These are phyloP conservation scores for Pararge aegeria DNA, from an alignment of 1,140 invertebrate genomes.

Conservation along the genomic window DNA sequence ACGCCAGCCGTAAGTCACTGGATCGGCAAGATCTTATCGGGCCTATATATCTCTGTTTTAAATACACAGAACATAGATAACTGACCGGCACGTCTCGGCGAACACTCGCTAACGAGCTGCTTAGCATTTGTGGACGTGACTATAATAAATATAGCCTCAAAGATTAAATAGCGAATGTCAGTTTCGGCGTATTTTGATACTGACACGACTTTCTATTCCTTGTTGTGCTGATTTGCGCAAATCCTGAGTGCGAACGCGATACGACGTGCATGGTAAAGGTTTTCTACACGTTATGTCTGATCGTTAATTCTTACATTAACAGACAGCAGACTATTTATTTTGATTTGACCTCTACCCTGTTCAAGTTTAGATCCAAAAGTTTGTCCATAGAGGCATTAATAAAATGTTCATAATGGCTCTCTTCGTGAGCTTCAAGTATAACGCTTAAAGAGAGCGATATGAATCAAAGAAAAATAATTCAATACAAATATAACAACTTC, in stretches of 20 bases:
- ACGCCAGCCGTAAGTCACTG: slow-evolving; percentile 19
- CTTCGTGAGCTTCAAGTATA: no score
- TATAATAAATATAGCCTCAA: slow-evolving; percentile 43
- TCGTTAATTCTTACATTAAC: not conserved
- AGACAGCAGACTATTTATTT: not conserved
- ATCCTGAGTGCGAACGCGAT: slow-evolving; percentile 8
- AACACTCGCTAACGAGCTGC: slow-evolving; percentile 46
- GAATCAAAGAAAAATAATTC: no score
- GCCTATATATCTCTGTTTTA: slow-evolving; percentile 32
- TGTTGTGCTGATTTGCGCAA: slow-evolving; percentile 17
- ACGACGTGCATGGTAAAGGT: slow-evolving; percentile 1
- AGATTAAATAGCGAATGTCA: slow-evolving; percentile 40
- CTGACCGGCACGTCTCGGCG: slow-evolving; percentile 32
- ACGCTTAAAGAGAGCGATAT: no score
- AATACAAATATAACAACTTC: no score
- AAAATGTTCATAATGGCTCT: no score
- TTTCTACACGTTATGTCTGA: not conserved
- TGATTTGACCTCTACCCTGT: not conserved
- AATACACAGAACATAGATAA: slow-evolving; percentile 25
- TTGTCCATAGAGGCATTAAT: no score
- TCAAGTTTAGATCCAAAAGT: not conserved
- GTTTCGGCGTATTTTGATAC: slow-evolving; percentile 38
- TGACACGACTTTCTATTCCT: slow-evolving; percentile 33
- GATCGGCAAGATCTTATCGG: slow-evolving; percentile 21
- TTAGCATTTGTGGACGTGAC: slow-evolving; percentile 42